phyloP scores from a whole-genome alignment of 2,797 vertebrate species.

The Fistularia tabacaria region DNA sequence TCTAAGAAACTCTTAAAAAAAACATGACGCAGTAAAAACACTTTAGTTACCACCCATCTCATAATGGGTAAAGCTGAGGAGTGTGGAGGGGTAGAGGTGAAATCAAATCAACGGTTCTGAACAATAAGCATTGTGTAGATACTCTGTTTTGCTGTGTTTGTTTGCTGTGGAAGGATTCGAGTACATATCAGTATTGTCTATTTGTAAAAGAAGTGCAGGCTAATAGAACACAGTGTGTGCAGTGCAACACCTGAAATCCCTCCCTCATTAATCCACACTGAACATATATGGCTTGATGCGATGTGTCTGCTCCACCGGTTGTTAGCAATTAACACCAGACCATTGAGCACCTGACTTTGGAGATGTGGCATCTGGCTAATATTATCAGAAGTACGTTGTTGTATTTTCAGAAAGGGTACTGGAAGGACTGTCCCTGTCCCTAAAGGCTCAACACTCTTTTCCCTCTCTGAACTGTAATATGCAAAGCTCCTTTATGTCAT shows the following conservation, averaged over 20 bases:
- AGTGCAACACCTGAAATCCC: slow-evolving; percentile 42
- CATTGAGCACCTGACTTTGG: slow-evolving; percentile 71
- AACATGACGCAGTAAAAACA: no score
- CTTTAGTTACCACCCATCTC: no score
- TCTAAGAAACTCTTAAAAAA: no score
- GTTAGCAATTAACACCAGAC: slow-evolving; percentile 79
- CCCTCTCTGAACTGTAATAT: not conserved
- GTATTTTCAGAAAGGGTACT: slow-evolving; percentile 29
- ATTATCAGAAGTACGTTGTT: slow-evolving; percentile 60
- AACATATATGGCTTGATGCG: slow-evolving; percentile 58
- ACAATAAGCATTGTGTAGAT: no score
- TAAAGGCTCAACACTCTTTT: no score
- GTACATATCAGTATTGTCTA: no score
- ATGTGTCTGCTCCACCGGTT: slow-evolving; percentile 78
- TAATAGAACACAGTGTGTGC: slow-evolving; percentile 18
- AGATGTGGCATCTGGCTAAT: slow-evolving; percentile 63
- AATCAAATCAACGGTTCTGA: no score
- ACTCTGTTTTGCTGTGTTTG: no score
- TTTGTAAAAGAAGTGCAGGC: slow-evolving; percentile 9
- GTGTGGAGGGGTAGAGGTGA: no score
- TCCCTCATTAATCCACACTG: slow-evolving; percentile 37
- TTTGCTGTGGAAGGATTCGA: no score
- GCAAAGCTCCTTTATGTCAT: not conserved
- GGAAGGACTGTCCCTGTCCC: slow-evolving; percentile 2
- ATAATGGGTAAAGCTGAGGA: no score